phyloP scores from a whole-genome alignment of 2,113 vertebrate genomes.

The Machaerirhynchus nigripectus region DNA sequence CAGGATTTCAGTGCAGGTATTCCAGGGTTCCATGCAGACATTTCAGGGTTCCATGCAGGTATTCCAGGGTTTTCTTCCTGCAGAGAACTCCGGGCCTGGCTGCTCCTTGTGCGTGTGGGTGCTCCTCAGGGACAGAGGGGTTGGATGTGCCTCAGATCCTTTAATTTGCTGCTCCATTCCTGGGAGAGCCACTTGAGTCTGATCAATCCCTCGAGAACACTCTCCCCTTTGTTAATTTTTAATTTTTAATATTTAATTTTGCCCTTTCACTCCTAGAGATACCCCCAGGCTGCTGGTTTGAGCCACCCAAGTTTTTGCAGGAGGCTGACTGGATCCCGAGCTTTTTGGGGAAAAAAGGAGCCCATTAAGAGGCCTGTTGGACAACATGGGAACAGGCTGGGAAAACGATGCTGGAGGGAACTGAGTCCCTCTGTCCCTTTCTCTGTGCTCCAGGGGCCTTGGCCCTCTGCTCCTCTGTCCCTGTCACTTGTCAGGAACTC shows the following conservation, averaged over 20 bases:
- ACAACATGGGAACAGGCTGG: accelerated
- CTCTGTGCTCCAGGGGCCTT: background rate
- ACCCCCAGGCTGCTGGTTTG: background rate
- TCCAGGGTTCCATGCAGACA: background rate
- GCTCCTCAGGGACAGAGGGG: background rate
- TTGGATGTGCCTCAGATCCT: background rate
- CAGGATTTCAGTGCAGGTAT: accelerated
- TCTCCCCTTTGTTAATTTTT: background rate
- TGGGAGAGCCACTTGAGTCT: background rate
- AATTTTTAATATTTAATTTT: no score
- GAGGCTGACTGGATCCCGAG: background rate
- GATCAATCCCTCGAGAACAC: background rate
- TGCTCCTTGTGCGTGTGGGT: background rate
- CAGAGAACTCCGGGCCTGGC: background rate
- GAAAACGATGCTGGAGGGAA: background rate
- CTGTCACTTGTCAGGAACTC: background rate
- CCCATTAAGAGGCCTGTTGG: background rate
- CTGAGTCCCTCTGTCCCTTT: background rate
- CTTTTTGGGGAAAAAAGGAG: background rate
- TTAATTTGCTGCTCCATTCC: background rate
- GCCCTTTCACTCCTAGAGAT: background rate
- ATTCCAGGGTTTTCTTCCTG: background rate
- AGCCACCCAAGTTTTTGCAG: background rate
- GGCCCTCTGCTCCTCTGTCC: background rate
- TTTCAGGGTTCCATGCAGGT: accelerated